Base-by-base conservation (phyloP, 1,140 invertebrate species). In the Neelides sp. region DNA sequence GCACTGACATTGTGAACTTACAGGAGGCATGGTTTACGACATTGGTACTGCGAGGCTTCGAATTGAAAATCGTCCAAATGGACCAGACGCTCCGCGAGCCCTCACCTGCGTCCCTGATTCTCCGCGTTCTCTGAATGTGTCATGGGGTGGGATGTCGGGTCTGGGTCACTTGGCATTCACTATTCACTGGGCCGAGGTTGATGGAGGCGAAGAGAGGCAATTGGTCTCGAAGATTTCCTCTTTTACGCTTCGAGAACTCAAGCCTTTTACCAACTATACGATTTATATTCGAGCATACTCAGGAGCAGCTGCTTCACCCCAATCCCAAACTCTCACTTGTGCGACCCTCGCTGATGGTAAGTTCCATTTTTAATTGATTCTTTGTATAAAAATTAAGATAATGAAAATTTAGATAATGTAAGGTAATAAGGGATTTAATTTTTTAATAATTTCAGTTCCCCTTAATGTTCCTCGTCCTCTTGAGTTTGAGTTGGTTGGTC, bases 241-340 rank as follows among this genome's bases (percentile, higher is more conserved):
- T 32, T 41, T 50, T 30, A 30, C 32, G 10, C 51, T 60, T 39
- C 35, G 47, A 36, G 28, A 39, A n/a, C 34, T 57, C 5, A 36
- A 39, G 15, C 54, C 58, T 26, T 39, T 54, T 45, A 60, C 54
- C 15, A 54, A 56, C 26, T 60, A 60, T 36, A 37, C 39, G 26
- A 58, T 58, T 43, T 58, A 58, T 36, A 30, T 58, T 24, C 42
- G 55, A 24, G 34, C 36, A 12, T 60, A 60, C 32, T 49, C 50
- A 12, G 37, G 24, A 1, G 46, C 32, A 24, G 50, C 50, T 24
- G 58, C 54, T 13, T 54, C 28, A 32, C 40, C 30, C 7, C 54
- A 60, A 37, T 60, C 54, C 12, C 23, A 41, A 40, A 24, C 12
- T 8, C 40, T 60, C 15, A 17, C 24, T 32, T 60, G 58, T 30